A percentile compares a stretch with the other conserved stretches of the same genome.
These are phyloP conservation scores for Operophtera brumata DNA, from an alignment of 2,888 invertebrate genomes.

Conservation along the genomic window DNA sequence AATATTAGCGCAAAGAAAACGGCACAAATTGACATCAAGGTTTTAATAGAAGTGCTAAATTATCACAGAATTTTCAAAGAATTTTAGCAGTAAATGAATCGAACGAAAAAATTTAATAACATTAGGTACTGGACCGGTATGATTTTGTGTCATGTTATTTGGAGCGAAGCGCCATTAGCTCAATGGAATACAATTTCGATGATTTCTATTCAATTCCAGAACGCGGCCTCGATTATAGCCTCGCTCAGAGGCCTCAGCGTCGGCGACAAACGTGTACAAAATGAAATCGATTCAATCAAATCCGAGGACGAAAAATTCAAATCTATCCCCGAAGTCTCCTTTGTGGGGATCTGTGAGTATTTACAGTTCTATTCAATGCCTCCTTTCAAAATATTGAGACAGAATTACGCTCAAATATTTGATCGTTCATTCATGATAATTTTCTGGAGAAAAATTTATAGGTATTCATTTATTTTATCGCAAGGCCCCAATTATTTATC, in stretches of 20 bases:
- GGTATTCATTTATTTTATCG: too few species aligned
- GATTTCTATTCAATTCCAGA: slow-evolving; percentile 39
- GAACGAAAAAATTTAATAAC: too few species aligned
- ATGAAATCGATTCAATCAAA: slow-evolving; percentile 48
- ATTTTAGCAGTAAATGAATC: too few species aligned
- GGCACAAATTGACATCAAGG: too few species aligned
- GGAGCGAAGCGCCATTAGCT: slow-evolving; percentile 1
- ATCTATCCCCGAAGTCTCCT: slow-evolving; percentile 50
- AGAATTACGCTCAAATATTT: neutral
- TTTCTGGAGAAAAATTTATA: neutral
- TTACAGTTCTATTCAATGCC: slow-evolving; percentile 2
- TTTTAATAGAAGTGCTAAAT: too few species aligned
- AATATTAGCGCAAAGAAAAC: too few species aligned
- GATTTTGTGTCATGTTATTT: neutral
- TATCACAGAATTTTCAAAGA: too few species aligned
- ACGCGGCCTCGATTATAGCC: slow-evolving; percentile 48
- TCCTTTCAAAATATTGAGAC: slow-evolving; percentile 1
- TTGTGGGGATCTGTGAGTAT: slow-evolving; percentile 52
- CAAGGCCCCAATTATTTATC: too few species aligned
- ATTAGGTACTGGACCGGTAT: too few species aligned
- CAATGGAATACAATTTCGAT: slow-evolving; percentile 1
- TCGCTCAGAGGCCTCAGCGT: slow-evolving; percentile 49
- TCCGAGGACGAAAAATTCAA: slow-evolving; percentile 51
- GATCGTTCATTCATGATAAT: neutral
- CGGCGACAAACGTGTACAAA: slow-evolving; percentile 47